These are phyloP conservation scores for Dermatemys mawii DNA, from an alignment of 2,113 vertebrate species.

Conservation along the genomic window DNA sequence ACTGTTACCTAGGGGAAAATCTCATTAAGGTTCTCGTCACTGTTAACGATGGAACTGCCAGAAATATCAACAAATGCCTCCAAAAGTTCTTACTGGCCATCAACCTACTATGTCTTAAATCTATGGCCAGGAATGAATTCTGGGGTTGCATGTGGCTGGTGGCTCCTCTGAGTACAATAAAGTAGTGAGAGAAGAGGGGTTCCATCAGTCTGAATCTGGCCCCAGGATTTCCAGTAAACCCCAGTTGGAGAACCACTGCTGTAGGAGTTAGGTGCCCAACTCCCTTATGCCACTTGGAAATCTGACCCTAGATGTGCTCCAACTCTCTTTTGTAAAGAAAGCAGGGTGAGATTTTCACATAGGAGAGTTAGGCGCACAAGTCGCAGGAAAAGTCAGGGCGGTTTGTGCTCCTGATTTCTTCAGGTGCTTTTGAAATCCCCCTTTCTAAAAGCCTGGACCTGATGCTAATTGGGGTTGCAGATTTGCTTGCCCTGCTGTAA, in stretches of 20 bases:
- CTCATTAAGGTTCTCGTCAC: neutral
- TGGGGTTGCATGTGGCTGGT: neutral
- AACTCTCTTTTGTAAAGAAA: neutral
- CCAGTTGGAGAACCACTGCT: too few species aligned
- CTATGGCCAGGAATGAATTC: neutral
- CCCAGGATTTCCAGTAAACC: neutral
- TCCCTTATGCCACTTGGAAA: too few species aligned
- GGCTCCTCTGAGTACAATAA: neutral
- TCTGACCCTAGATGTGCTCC: neutral
- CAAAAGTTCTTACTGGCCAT: neutral
- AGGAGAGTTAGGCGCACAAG: neutral
- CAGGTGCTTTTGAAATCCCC: neutral
- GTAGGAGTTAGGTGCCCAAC: neutral
- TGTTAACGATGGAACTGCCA: neutral
- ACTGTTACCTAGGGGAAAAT: neutral
- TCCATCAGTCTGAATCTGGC: neutral
- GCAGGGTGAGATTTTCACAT: neutral
- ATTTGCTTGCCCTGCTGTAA: neutral
- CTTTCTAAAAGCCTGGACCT: neutral
- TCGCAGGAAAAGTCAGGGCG: neutral
- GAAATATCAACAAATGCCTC: neutral
- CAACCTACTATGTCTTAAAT: neutral
- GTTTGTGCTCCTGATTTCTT: neutral
- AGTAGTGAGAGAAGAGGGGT: neutral
- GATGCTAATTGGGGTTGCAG: neutral